phyloP scores from a whole-genome alignment of 2,888 invertebrate species.

The Cephus nigrinus region DNA sequence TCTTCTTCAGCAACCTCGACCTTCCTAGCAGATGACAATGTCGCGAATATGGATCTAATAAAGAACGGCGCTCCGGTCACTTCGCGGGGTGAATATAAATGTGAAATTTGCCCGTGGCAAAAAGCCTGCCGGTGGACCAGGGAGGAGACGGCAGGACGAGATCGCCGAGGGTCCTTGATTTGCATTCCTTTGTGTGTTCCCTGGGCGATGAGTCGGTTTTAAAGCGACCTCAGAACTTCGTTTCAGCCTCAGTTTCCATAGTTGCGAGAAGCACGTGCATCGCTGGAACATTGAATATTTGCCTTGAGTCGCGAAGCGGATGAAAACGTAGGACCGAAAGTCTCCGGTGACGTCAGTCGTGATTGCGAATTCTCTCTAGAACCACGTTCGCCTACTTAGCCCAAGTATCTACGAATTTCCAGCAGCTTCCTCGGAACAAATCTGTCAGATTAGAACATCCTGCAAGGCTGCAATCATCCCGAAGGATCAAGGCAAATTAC shows the following conservation, averaged over 20 bases:
- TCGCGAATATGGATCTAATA: conserved; percentile 19
- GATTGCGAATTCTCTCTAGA: background rate
- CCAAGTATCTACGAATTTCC: background rate
- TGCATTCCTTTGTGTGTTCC: conserved; percentile 36
- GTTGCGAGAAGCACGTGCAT: background rate
- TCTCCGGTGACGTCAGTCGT: background rate
- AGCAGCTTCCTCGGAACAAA: background rate
- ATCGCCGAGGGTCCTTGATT: conserved; percentile 16
- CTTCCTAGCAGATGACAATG: conserved; percentile 32
- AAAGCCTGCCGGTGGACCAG: background rate
- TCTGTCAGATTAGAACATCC: background rate
- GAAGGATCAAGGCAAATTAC: conserved; percentile 33
- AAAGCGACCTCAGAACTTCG: background rate
- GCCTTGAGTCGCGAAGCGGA: background rate
- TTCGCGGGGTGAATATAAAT: conserved; percentile 36
- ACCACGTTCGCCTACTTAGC: background rate
- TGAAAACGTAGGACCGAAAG: background rate
- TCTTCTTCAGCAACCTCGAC: conserved; percentile 11
- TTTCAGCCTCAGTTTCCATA: background rate
- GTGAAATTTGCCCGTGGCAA: conserved; percentile 13
- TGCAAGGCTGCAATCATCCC: background rate
- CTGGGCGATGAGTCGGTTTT: background rate
- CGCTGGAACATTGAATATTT: background rate
- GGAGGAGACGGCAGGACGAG: background rate
- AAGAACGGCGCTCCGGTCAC: conserved; percentile 18